phyloP scores from a whole-genome alignment of 1,140 invertebrate species.

The Campoletis sonorensis region DNA sequence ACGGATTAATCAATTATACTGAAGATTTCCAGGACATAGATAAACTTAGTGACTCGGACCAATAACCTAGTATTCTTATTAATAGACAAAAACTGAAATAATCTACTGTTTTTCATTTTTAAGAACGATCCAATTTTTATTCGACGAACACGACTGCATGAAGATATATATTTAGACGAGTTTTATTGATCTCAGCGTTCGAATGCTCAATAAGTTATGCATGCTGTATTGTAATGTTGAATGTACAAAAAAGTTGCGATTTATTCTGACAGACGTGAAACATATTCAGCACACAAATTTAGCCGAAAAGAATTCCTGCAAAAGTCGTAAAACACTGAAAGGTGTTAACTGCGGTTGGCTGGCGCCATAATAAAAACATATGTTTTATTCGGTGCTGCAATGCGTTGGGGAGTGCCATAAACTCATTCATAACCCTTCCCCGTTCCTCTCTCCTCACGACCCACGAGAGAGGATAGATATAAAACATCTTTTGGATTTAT shows the following conservation, averaged over 20 bases:
- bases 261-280: conserved; percentile 3
- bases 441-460: neutral
- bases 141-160: too few relatives aligned
- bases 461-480: conserved; percentile 42
- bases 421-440: conserved; percentile 56
- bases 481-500: conserved; percentile 57
- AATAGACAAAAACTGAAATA: too few relatives aligned
- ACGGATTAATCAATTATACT: too few relatives aligned
- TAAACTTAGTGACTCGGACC: too few relatives aligned
- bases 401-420: conserved; percentile 52
- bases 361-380: conserved; percentile 60
- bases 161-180: too few relatives aligned
- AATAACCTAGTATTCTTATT: too few relatives aligned
- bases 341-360: conserved; percentile 56
- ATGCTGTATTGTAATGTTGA: neutral
- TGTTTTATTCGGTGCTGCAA: conserved; percentile 54
- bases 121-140: too few relatives aligned
- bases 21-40: too few relatives aligned
- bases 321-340: conserved; percentile 47
- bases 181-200: neutral
- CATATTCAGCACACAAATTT: conserved; percentile 19
- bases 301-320: conserved; percentile 38
- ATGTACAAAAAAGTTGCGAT: conserved; percentile 13
- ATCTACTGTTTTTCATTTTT: too few relatives aligned
- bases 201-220: neutral